Conservation (phyloP, 92 coral and sea anemone genomes). For the Micromussa lordhowensis region DNA sequence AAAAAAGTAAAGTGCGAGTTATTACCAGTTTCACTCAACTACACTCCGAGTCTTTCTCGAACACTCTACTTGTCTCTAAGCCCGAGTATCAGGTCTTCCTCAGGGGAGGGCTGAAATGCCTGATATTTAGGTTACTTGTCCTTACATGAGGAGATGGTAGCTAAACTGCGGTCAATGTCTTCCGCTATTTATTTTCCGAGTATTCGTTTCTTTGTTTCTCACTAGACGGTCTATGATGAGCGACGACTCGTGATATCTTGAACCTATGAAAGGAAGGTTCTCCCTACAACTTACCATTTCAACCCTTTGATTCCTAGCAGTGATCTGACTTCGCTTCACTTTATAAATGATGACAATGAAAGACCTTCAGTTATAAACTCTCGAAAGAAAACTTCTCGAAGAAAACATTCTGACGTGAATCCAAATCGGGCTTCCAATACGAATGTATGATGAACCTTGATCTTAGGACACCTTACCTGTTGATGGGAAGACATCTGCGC, state of each 20-base stretch:
- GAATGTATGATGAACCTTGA: neutral
- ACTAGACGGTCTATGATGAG: neutral
- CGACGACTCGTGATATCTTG: neutral
- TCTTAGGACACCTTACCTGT: conserved; percentile 19
- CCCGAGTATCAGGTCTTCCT: too few species aligned
- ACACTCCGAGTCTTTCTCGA: neutral
- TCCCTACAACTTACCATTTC: neutral
- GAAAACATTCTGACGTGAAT: neutral
- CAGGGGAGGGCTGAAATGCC: too few species aligned
- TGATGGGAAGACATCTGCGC: conserved; percentile 16
- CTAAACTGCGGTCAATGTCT: too few species aligned
- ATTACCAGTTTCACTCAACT: neutral
- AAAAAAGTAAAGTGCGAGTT: neutral
- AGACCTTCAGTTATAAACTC: neutral
- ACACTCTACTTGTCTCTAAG: neutral
- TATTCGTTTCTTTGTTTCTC: neutral
- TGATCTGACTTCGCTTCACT: neutral
- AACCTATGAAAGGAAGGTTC: neutral
- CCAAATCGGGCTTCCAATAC: neutral
- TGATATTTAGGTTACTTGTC: too few species aligned
- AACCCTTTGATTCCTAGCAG: neutral
- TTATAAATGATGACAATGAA: neutral
- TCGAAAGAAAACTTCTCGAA: neutral
- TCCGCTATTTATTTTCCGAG: neutral
- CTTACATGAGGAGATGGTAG: too few species aligned